Conservation (phyloP, 2,797 vertebrate species). For the Molossus molossus region DNA sequence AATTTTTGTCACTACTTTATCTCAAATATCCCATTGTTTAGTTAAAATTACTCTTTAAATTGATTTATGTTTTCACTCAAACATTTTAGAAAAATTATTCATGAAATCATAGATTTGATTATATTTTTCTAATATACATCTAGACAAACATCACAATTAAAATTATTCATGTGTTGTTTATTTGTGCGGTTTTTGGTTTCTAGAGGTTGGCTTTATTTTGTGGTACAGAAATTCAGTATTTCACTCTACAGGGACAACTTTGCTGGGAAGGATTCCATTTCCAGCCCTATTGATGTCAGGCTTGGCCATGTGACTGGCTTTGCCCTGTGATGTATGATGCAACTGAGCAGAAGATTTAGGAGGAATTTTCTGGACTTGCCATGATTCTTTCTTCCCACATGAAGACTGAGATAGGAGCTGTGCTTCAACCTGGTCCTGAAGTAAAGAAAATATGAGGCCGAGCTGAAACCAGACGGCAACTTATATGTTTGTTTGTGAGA, state of each 20-base stretch:
- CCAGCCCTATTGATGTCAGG: background rate
- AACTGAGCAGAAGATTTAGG: background rate
- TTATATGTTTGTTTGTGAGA: background rate
- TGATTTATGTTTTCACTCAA: constrained; percentile 45
- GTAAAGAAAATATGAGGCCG: background rate
- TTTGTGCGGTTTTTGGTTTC: too few relatives aligned
- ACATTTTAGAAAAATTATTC: background rate
- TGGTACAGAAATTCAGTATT: background rate
- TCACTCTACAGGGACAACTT: background rate
- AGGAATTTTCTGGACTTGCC: background rate
- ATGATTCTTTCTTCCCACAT: background rate
- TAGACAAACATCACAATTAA: constrained; percentile 16
- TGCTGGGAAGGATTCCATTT: background rate
- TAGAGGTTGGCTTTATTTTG: too few relatives aligned
- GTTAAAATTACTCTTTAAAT: background rate
- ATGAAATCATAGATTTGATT: constrained; percentile 3
- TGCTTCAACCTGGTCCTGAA: background rate
- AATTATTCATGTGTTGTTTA: background rate
- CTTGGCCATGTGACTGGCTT: background rate
- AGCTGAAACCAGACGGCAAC: background rate
- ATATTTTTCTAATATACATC: background rate
- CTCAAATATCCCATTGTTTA: background rate
- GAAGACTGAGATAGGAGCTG: background rate
- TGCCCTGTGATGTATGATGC: background rate
- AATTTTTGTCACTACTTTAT: background rate